Evolutionary conservation across 2,888 invertebrate species (phyloP), one percentile per base, ranked within the genome.

Genomic region (Pherbina coryleti): DNA sequence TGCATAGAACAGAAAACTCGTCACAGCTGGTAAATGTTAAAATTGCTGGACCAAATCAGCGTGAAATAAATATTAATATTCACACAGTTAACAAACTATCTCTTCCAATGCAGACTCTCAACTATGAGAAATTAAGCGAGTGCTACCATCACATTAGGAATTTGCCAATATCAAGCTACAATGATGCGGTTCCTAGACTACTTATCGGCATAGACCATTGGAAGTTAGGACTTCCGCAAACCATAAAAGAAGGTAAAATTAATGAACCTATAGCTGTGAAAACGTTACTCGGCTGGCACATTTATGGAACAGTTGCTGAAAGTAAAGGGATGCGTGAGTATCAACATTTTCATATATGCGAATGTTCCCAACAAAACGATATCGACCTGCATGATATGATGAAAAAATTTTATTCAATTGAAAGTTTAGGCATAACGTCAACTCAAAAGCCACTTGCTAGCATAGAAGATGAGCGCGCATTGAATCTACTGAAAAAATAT

Each of bases 171-270:
- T 19, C 49, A 49, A 77, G 76, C n/a, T 79, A 75, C 34, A 28
- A 1, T 0, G 17, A 76, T 66, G 79, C 71, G 8, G 71, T 57
- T 19, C 79, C 77, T 11, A 31, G 53, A 55, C n/a, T 79, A 0
- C 53, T 79, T 14, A 79, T 79, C 17, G 75, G 79, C 2, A 25
- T 78, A 49, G 76, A 79, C 11, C 77, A 79, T 70, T 70, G 75
- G 4, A 31, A 76, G 17, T 37, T 79, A 8, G 79, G 77, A 17
- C 17, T 78, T 7, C 69, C 69, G 34, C 37, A n/a, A 17, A 78
- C 75, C 49, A 70, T 49, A 4, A 67, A 57, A 22, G 66, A 79
- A 60, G 78, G 78, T 0, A 19, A 51, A 11, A 25, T 49, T 55
- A 8, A 79, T 55, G 79, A 79, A 17, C 74, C 78, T 5, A 25